These are phyloP conservation scores for Pseudomugil gertrudae DNA, from an alignment of 2,797 vertebrate genomes.

Conservation along the genomic window DNA sequence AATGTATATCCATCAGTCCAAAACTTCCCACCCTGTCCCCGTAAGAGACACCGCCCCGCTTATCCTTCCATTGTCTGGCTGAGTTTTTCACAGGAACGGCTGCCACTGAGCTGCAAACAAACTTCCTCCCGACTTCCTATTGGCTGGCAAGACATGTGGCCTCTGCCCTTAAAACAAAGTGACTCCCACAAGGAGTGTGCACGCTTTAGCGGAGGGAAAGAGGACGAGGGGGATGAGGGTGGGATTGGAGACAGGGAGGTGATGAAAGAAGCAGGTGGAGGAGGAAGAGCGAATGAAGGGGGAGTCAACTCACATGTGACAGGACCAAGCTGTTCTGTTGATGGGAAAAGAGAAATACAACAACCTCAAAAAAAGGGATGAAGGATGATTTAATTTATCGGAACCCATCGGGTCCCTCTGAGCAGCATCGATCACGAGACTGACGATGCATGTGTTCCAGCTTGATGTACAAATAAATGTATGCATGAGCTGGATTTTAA, in stretches of 20 bases:
- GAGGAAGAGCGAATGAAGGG: constrained; percentile 61
- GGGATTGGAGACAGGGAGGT: constrained; percentile 33
- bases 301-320: constrained; percentile 87
- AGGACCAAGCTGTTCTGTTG: constrained; percentile 86
- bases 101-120: constrained; percentile 57
- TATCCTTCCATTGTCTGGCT: constrained; percentile 77
- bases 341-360: constrained; percentile 79
- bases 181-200: constrained; percentile 56
- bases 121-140: constrained; percentile 66
- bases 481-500: constrained; percentile 13
- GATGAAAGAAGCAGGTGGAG: constrained; percentile 66
- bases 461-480: background rate
- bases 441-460: constrained; percentile 33
- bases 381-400: constrained; percentile 49
- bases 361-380: constrained; percentile 70
- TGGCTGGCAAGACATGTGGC: constrained; percentile 57
- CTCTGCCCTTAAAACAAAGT: constrained; percentile 61
- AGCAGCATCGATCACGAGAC: constrained; percentile 27
- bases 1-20: background rate
- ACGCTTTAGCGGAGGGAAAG: constrained; percentile 42
- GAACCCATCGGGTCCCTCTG: constrained; percentile 33
- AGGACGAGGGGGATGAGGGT: constrained; percentile 6
- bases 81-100: constrained; percentile 70
- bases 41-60: constrained; percentile 25
- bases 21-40: background rate